phyloP scores from a whole-genome alignment of 2,888 invertebrate species.

The Chouioia cunea region DNA sequence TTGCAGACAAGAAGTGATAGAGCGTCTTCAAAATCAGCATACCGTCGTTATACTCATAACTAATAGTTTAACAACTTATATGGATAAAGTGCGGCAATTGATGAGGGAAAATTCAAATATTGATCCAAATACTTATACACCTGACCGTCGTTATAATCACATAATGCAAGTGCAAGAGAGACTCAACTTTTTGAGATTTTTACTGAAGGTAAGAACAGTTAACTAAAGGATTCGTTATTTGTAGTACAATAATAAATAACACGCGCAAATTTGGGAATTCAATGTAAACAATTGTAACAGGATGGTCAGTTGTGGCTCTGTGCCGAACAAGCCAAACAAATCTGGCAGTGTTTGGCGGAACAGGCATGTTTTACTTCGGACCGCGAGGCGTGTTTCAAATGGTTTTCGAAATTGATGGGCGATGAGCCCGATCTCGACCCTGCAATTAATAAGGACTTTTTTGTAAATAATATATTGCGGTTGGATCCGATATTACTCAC shows the following conservation, averaged over 20 bases:
- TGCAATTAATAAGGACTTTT: conserved; percentile 94
- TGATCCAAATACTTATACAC: conserved; percentile 82
- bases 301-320: conserved; percentile 97
- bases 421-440: conserved; percentile 98
- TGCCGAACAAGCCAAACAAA: conserved; percentile 96
- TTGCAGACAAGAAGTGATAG: conserved; percentile 82
- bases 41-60: conserved; percentile 94
- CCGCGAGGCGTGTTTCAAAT: conserved; percentile 96
- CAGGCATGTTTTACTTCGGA: conserved; percentile 92
- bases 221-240: neutral
- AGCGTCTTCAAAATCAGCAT: conserved; percentile 91
- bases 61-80: conserved; percentile 90
- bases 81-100: conserved; percentile 84
- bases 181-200: conserved; percentile 91
- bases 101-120: conserved; percentile 80
- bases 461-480: conserved; percentile 93
- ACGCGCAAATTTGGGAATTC: neutral
- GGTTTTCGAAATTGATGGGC: conserved; percentile 97
- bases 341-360: conserved; percentile 96
- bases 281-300: conserved; percentile 62
- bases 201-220: conserved; percentile 75
- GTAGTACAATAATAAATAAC: conserved; percentile 5
- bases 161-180: conserved; percentile 93
- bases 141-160: conserved; percentile 93
- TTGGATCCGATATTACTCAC: conserved; percentile 92